phyloP scores from a whole-genome alignment of 2,888 invertebrate genomes.

The Ichneumoninae sp. region DNA sequence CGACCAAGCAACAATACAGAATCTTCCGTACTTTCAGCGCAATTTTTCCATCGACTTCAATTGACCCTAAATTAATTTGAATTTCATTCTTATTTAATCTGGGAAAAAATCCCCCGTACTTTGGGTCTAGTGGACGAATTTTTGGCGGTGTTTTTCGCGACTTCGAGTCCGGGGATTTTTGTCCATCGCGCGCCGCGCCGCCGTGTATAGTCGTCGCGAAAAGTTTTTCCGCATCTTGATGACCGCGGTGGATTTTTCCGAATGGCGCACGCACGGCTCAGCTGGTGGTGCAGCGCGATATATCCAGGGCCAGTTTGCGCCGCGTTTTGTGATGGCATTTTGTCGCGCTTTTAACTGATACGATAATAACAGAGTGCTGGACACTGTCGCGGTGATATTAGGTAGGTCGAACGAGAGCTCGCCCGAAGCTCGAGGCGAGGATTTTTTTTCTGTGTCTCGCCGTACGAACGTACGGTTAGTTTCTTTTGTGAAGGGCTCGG shows the following conservation, averaged over 20 bases:
- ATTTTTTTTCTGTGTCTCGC: not conserved
- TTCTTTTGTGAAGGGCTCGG: conserved; percentile 73
- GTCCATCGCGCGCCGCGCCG: not conserved
- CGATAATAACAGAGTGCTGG: conserved; percentile 75
- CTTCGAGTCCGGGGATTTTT: not conserved
- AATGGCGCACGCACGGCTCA: conserved; percentile 81
- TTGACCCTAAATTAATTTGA: no score
- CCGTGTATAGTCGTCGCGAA: not conserved
- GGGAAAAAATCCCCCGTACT: not conserved
- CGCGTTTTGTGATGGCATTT: conserved; percentile 76
- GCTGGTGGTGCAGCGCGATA: conserved; percentile 71
- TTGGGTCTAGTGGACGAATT: not conserved
- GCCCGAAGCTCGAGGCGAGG: not conserved
- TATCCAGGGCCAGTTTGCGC: conserved; percentile 70
- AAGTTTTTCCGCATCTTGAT: conserved; percentile 20
- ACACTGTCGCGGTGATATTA: conserved; percentile 72
- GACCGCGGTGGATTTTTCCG: conserved; percentile 75
- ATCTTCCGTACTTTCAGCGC: no score
- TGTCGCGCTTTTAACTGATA: conserved; percentile 72
- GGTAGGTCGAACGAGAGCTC: conserved; percentile 69
- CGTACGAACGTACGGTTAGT: conserved; percentile 21
- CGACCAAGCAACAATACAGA: no score
- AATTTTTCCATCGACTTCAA: no score
- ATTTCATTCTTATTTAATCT: no score
- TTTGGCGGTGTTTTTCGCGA: not conserved